Conservation (phyloP, 2,113 vertebrate genomes). For the Sphyrna mokarran region DNA sequence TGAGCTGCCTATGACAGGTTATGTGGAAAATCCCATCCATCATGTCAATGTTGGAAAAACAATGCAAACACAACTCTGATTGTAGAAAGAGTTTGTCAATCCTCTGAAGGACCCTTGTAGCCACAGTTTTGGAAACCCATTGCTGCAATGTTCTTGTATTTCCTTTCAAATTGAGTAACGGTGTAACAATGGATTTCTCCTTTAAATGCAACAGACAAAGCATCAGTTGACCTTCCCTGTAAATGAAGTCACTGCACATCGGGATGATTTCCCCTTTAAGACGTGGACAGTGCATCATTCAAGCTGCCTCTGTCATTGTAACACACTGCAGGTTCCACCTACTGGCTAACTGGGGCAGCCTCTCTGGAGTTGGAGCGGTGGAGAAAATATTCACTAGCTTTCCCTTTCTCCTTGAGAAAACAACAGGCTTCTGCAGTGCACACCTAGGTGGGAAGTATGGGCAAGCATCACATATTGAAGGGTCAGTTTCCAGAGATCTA, state of each 20-base stretch:
- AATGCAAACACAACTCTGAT: neutral
- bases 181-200: neutral
- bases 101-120: neutral
- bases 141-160: neutral
- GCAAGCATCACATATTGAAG: conserved; percentile 32
- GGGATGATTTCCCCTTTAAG: conserved; percentile 35
- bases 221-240: neutral
- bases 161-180: neutral
- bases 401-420: conserved; percentile 25
- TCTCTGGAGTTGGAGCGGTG: neutral
- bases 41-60: neutral
- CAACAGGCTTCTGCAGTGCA: neutral
- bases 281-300: conserved; percentile 24
- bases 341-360: conserved; percentile 23
- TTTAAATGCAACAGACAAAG: neutral
- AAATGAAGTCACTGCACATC: neutral
- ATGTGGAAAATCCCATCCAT: neutral
- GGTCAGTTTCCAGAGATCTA: neutral
- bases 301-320: conserved; percentile 15
- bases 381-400: neutral
- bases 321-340: conserved; percentile 34
- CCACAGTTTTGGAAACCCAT: neutral
- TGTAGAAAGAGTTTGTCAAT: neutral
- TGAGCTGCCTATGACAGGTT: too few relatives aligned
- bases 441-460: neutral